Conservation (phyloP, 2,888 invertebrate species). For the Oxyteleia sp. region DNA sequence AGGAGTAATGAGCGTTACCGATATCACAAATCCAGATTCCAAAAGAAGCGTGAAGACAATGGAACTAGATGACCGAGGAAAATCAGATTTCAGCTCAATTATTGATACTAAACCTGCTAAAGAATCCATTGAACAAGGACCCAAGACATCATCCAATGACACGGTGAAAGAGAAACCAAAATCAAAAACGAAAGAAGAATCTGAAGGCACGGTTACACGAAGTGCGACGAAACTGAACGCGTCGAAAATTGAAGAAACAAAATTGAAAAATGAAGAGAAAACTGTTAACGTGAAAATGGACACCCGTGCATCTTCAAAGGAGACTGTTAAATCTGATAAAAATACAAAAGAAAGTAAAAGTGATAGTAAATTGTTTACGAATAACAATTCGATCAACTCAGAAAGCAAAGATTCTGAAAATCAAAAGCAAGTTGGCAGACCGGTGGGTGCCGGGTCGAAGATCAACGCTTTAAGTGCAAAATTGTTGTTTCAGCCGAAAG, state of each 20-base stretch:
- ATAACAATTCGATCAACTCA: conserved; percentile 71
- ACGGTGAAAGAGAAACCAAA: conserved; percentile 42
- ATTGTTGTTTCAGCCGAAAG: conserved; percentile 85
- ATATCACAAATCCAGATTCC: conserved; percentile 86
- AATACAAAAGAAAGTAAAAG: conserved; percentile 57
- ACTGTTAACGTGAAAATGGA: conserved; percentile 45
- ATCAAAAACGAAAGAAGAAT: conserved; percentile 42
- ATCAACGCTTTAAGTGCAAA: conserved; percentile 85
- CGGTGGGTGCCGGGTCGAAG: conserved; percentile 82
- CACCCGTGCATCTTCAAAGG: conserved; percentile 48
- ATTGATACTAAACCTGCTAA: conserved; percentile 56
- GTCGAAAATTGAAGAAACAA: conserved; percentile 39
- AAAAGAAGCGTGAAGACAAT: conserved; percentile 80
- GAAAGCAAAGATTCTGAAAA: conserved; percentile 71
- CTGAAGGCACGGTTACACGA: conserved; percentile 55
- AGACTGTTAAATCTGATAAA: conserved; percentile 48
- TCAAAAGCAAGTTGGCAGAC: conserved; percentile 69
- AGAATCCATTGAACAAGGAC: conserved; percentile 39
- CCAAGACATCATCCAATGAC: conserved; percentile 23
- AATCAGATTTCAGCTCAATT: conserved; percentile 43
- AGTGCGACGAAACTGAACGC: conserved; percentile 61
- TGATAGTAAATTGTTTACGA: conserved; percentile 48
- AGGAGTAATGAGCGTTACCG: conserved; percentile 90
- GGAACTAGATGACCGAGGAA: conserved; percentile 68
- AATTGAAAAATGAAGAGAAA: conserved; percentile 57